These are phyloP conservation scores for Sthenelais limicola DNA, from an alignment of 2,888 invertebrate genomes.

Conservation along the genomic window DNA sequence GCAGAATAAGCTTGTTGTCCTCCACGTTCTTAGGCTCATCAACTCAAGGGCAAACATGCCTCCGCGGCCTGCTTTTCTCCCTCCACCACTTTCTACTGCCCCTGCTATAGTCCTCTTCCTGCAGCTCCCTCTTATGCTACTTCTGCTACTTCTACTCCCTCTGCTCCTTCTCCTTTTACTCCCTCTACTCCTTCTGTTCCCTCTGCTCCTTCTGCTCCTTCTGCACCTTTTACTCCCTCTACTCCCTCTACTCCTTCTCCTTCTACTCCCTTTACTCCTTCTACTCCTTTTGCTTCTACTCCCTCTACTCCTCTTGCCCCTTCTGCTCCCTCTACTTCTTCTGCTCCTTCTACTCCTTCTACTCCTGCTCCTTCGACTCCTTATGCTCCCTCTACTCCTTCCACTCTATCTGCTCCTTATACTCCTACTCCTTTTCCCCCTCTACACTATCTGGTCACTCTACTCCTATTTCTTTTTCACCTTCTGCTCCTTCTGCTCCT, in stretches of 20 bases:
- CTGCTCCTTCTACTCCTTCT: background rate
- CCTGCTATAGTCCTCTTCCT: constrained; percentile 16
- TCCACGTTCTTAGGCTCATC: too few species aligned
- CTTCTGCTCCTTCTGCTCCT: constrained; percentile 27
- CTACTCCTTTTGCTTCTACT: constrained; percentile 16
- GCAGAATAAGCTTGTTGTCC: too few species aligned
- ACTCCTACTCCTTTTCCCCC: background rate
- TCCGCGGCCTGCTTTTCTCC: background rate
- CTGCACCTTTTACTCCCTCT: background rate
- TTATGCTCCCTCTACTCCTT: constrained; percentile 1
- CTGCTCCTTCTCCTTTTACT: background rate
- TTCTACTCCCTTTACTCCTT: constrained; percentile 13
- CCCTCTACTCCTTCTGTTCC: background rate
- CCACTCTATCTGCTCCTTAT: background rate
- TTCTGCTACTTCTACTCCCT: background rate
- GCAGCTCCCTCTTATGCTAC: background rate
- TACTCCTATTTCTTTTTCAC: constrained; percentile 3
- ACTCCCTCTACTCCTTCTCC: constrained; percentile 9
- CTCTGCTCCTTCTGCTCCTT: background rate
- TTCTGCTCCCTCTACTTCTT: constrained; percentile 15
- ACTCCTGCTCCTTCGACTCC: constrained; percentile 6
- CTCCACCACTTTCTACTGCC: constrained; percentile 21
- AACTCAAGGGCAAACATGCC: too few species aligned
- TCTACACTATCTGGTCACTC: background rate
- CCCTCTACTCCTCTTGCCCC: constrained; percentile 11